Conservation (phyloP, 2,113 vertebrate species). For the Danionella cerebrum region DNA sequence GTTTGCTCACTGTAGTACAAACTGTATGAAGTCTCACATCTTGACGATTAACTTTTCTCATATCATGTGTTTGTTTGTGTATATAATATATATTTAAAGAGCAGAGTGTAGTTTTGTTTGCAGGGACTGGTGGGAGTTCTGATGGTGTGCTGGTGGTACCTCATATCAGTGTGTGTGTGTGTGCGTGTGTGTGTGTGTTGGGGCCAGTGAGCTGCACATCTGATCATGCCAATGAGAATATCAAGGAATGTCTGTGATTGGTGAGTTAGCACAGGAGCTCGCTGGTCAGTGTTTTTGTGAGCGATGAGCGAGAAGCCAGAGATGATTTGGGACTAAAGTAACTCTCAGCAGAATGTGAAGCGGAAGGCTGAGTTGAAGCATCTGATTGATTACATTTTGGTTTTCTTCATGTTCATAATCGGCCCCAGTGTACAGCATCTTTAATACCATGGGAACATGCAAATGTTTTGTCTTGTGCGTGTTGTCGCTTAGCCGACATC, state of each 20-base stretch:
- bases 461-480: slow-evolving; percentile 84
- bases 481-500: slow-evolving; percentile 98
- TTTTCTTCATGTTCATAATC: slow-evolving; percentile 85
- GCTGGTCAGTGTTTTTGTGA: not conserved
- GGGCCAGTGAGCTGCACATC: not conserved
- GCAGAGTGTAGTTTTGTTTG: slow-evolving; percentile 17
- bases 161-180: not conserved
- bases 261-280: not conserved
- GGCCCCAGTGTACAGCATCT: slow-evolving; percentile 94
- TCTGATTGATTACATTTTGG: slow-evolving; percentile 2
- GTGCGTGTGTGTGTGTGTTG: not conserved
- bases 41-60: slow-evolving; percentile 67
- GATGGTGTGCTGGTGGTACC: not conserved
- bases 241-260: not conserved
- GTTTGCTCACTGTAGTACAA: slow-evolving; percentile 75
- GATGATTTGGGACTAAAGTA: not conserved
- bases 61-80: slow-evolving; percentile 57
- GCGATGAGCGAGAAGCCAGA: not conserved
- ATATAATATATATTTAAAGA: slow-evolving; percentile 28
- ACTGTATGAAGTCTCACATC: slow-evolving; percentile 86
- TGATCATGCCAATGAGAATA: not conserved
- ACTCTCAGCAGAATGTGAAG: slow-evolving; percentile 20
- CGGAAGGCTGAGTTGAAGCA: not conserved
- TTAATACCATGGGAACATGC: slow-evolving; percentile 92
- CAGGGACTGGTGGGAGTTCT: not conserved